These are phyloP conservation scores for Dysmachus trigonus DNA, from an alignment of 2,888 invertebrate species.

Conservation along the genomic window DNA sequence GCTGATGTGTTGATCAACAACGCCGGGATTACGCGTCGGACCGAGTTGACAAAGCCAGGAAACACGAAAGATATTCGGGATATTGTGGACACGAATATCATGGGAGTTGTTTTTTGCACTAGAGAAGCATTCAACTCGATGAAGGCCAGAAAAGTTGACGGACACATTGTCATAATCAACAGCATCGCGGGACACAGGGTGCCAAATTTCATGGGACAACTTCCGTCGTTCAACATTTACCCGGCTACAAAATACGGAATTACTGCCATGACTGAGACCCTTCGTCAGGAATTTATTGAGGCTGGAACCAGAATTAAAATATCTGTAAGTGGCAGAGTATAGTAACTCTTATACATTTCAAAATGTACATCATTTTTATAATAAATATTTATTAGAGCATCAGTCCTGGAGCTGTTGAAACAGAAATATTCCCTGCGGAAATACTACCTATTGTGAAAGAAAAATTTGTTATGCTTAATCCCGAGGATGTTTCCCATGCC, in stretches of 20 bases:
- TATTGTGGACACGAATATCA: conserved; percentile 65
- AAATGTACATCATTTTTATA: too few species aligned
- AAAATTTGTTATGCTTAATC: conserved; percentile 57
- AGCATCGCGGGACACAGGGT: conserved; percentile 58
- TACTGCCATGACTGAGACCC: conserved; percentile 59
- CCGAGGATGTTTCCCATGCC: conserved; percentile 61
- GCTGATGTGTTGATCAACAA: conserved; percentile 70
- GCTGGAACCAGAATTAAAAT: conserved; percentile 56
- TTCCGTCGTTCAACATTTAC: conserved; percentile 60
- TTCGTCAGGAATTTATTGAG: conserved; percentile 59
- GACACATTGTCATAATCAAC: conserved; percentile 67
- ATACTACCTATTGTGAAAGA: conserved; percentile 49
- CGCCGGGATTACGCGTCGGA: conserved; percentile 59
- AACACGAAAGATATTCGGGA: conserved; percentile 56
- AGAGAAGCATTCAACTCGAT: conserved; percentile 66
- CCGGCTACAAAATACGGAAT: conserved; percentile 60
- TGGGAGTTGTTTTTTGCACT: conserved; percentile 64
- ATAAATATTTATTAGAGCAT: conserved; percentile 60
- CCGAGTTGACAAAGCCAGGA: conserved; percentile 45
- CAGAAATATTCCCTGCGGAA: conserved; percentile 59
- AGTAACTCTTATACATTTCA: background rate
- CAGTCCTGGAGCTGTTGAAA: conserved; percentile 61
- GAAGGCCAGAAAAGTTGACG: conserved; percentile 63
- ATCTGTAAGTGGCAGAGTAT: conserved; percentile 53
- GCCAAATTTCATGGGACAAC: conserved; percentile 56